Evolutionary conservation across 2,888 invertebrate species (phyloP), one percentile per base, ranked within the genome.

Genomic region (Amblyjoppa fuscipennis): DNA sequence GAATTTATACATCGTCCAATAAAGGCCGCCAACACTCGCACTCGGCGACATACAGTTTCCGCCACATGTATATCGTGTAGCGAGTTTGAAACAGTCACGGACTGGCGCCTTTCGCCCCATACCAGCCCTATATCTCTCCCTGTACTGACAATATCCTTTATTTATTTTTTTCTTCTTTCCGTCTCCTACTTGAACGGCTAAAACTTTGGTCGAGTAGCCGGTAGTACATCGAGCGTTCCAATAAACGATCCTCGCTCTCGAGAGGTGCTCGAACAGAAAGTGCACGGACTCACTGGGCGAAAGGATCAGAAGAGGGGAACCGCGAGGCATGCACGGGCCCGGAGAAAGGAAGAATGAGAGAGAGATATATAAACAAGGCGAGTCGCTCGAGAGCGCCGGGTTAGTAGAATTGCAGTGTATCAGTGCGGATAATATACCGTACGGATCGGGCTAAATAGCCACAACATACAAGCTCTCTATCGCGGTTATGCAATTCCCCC

Each of bases 401-500:
- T 64, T 53, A 59, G 45, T 66, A 16, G 76, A 76, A 76, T 69
- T 34, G 69, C 70, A 59, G 59, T 59, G 73, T 69, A 75, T 79
- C 78, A 61, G 79, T 71, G 69, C 59, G 59, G 59, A 59, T 28
- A 59, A 59, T 59, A 59, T 28, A 49, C 45, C 13, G 59, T 59
- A 59, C 28, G 28, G 59, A 28, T 59, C 28, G 59, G 28, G 59
- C 59, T 13, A 28, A 28, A 59, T 28, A 59, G 28, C 59, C 9
- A 59, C 28, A 28, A 59, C 28, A 28, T 28, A 28, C 28, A 28
- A 59, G 59, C 25, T 59, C 20, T 56, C 61, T 11, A 45, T 81
- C 51, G 61, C 45, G 53, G 76, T 84, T 84, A 84, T 84, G 84
- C 73, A 84, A 84, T 70, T 71, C 38, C 71, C 25, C 20, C 41